These are phyloP conservation scores for Tachysurus vachellii DNA, from an alignment of 2,113 vertebrate genomes.

Conservation along the genomic window DNA sequence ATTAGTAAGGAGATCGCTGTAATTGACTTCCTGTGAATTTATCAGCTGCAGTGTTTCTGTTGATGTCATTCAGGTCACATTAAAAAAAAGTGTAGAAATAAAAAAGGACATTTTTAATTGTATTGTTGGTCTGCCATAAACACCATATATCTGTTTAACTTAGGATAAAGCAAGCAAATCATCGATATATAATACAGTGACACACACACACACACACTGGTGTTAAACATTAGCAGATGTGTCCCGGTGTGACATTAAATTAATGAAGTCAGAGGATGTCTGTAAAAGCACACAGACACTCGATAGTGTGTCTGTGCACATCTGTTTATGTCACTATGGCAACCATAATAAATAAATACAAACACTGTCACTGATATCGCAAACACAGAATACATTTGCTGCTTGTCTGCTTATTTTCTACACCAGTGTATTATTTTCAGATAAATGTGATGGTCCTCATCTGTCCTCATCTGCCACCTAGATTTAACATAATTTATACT, in stretches of 20 bases:
- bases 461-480: background rate
- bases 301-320: constrained; percentile 19
- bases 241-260: constrained; percentile 43
- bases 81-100: background rate
- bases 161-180: background rate
- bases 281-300: constrained; percentile 36
- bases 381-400: background rate
- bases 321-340: constrained; percentile 12
- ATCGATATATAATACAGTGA: background rate
- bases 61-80: background rate
- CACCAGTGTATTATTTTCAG: background rate
- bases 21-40: background rate
- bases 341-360: constrained; percentile 5
- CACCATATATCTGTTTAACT: background rate
- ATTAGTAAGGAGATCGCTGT: background rate
- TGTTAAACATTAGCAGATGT: constrained; percentile 50
- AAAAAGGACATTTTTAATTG: background rate
- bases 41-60: background rate
- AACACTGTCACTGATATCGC: background rate
- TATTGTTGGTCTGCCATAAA: background rate
- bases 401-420: background rate
- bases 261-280: constrained; percentile 50
- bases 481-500: background rate
- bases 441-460: background rate
- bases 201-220: background rate